Evolutionary conservation across 1,140 invertebrate species (phyloP).

Genomic region (Thalassaphorura encarpata): DNA sequence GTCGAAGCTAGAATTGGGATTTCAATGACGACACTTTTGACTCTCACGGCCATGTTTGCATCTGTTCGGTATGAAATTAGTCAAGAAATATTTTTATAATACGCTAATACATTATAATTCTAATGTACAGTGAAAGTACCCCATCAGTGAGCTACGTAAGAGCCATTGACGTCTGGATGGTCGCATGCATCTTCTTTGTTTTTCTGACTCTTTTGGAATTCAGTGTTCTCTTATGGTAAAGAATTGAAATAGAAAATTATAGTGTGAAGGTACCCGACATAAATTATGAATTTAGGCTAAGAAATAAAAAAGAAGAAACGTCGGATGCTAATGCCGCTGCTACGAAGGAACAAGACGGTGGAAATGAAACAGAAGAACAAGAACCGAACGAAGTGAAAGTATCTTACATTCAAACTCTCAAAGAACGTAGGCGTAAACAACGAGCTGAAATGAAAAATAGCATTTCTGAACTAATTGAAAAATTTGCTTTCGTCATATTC

Average conservation of each 20-base stretch:
- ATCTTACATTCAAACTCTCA: too few relatives aligned
- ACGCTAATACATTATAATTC: background rate
- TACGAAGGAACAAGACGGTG: too few relatives aligned
- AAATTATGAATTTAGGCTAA: too few relatives aligned
- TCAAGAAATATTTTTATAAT: background rate
- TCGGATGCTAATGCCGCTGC: too few relatives aligned
- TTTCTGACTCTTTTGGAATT: conserved; percentile 59
- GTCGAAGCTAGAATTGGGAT: conserved; percentile 3
- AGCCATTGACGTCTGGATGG: conserved; percentile 40
- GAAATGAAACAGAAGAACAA: too few relatives aligned
- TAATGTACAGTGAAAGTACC: conserved; percentile 13
- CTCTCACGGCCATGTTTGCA: conserved; percentile 7
- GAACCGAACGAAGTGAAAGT: too few relatives aligned
- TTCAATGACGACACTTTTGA: conserved; percentile 13
- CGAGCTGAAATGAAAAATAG: background rate
- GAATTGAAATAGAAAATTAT: background rate
- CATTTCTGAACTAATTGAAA: conserved; percentile 4
- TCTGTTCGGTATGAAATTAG: conserved; percentile 11
- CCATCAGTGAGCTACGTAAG: conserved; percentile 24
- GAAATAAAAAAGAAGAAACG: too few relatives aligned
- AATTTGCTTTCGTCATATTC: conserved; percentile 12
- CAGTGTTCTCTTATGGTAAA: conserved; percentile 42
- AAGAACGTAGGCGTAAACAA: too few relatives aligned
- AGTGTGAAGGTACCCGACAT: too few relatives aligned
- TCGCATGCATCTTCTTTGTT: conserved; percentile 57